Evolutionary conservation across 2,797 vertebrate species (phyloP).

Genomic region (Margarornis squamiger): DNA sequence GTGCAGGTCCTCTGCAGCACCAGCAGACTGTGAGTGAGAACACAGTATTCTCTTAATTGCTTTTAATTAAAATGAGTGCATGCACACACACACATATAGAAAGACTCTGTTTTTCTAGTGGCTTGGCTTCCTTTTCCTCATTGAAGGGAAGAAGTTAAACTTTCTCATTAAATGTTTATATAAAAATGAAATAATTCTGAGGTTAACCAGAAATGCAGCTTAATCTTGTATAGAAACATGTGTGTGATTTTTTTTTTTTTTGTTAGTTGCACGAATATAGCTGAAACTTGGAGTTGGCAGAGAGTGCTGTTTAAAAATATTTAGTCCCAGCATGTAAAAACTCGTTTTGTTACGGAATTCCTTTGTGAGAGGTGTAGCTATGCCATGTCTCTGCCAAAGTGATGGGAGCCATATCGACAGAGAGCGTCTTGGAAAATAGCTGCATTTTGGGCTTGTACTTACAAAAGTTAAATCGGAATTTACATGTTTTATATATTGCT

Average conservation of each 20-base stretch:
- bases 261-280: conserved; percentile 65
- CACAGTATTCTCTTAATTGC: conserved; percentile 45
- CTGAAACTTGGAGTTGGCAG: conserved; percentile 68
- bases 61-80: conserved; percentile 46
- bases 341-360: conserved; percentile 72
- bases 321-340: conserved; percentile 73
- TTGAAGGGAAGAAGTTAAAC: conserved; percentile 58
- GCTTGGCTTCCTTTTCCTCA: conserved; percentile 56
- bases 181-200: conserved; percentile 66
- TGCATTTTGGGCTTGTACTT: conserved; percentile 52
- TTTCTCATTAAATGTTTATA: conserved; percentile 65
- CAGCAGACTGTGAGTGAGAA: conserved; percentile 19
- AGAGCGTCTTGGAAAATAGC: conserved; percentile 38
- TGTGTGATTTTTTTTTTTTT: neutral
- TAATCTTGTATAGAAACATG: conserved; percentile 45
- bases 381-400: conserved; percentile 63
- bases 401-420: conserved; percentile 55
- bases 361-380: conserved; percentile 70
- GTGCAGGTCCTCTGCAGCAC: neutral
- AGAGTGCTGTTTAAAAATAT: conserved; percentile 69
- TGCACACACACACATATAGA: neutral
- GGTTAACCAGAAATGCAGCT: conserved; percentile 69
- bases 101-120: conserved; percentile 31
- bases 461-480: conserved; percentile 43
- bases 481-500: conserved; percentile 54